Base-by-base conservation (phyloP, 2,113 vertebrate genomes). In the Paradoxurus hermaphroditus region DNA sequence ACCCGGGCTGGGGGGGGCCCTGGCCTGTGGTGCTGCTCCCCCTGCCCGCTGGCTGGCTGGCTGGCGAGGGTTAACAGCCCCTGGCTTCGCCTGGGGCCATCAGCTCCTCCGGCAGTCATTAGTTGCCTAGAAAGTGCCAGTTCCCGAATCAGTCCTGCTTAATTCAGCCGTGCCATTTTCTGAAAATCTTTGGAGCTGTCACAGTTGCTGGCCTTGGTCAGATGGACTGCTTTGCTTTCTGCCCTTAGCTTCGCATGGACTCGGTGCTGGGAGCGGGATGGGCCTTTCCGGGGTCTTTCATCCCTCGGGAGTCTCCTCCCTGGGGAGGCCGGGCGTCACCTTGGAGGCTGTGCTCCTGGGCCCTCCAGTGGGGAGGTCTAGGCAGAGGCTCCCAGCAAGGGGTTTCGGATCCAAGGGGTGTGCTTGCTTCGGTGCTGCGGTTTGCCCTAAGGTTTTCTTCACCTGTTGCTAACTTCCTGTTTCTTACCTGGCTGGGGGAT, bases 1-100 rank as follows among this genome's bases (percentile, higher is more conserved):
- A 19, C 6, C 4, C 11, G 4, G 62, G 63, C 63, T 31, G 29
- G 2, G 41, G 41, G 70, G 39, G 15, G 3, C 41, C 41, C 41
- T 18, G 73, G 41, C 14, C 72, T 15, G 39, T 3, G 70, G 72
- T 3, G 39, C 31, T 10, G 75, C 31, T 19, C 75, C 29, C 31
- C 9, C 16, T 9, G 21, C 44, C 44, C 15, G 39, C 72, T 67
- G 34, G 29, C 59, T 56, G 56, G 82, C 51, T 44, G 81, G 92
- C 72, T 97, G 78, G 93, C 14, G n/a, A 21, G 95, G 84, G 84
- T 97, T 97, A 88, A 67, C 95, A 67, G 96, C 98, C 97, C 91
- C 91, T 23, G 97, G 97, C 95, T 93, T 79, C 88, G 96, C 98
- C 97, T 97, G 81, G 70, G 97, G 98, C 97, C 62, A 14, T 97